Conservation (phyloP, 1,140 invertebrate genomes). For the Copidosoma floridanum region DNA sequence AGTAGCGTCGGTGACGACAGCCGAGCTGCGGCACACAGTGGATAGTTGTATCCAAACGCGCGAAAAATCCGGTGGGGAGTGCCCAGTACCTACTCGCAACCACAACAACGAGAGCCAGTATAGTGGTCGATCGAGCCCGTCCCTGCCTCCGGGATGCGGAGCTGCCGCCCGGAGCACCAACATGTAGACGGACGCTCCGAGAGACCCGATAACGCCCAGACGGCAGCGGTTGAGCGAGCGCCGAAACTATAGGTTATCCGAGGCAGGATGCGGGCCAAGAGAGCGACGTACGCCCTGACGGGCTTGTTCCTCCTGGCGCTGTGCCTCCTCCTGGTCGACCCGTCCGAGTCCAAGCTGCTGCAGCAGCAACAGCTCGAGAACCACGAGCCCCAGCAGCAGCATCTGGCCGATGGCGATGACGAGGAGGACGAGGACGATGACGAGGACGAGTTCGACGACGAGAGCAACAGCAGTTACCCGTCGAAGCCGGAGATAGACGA, state of each 20-base stretch:
- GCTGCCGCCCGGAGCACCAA: too few relatives aligned
- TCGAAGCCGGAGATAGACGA: constrained; percentile 63
- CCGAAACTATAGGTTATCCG: too few relatives aligned
- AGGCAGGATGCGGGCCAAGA: too few relatives aligned
- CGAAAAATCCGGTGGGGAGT: constrained; percentile 47
- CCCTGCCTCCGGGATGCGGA: too few relatives aligned
- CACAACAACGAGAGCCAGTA: too few relatives aligned
- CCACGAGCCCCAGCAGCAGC: constrained; percentile 43
- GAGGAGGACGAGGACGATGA: constrained; percentile 57
- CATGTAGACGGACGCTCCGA: too few relatives aligned
- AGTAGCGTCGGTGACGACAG: constrained; percentile 23
- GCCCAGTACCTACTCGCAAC: too few relatives aligned
- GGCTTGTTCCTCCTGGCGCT: constrained; percentile 40
- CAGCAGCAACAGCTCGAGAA: constrained; percentile 44
- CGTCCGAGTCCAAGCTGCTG: constrained; percentile 42
- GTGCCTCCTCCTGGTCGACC: constrained; percentile 33
- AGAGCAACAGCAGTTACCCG: constrained; percentile 60
- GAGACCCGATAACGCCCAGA: too few relatives aligned
- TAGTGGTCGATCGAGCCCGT: too few relatives aligned
- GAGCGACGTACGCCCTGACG: too few relatives aligned
- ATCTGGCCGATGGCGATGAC: constrained; percentile 42
- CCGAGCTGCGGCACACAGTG: constrained; percentile 54
- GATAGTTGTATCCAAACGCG: too few relatives aligned
- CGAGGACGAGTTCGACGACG: constrained; percentile 64
- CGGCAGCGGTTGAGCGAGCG: too few relatives aligned